Conservation (phyloP, 2,888 invertebrate genomes). For the Choreutis nemorana region DNA sequence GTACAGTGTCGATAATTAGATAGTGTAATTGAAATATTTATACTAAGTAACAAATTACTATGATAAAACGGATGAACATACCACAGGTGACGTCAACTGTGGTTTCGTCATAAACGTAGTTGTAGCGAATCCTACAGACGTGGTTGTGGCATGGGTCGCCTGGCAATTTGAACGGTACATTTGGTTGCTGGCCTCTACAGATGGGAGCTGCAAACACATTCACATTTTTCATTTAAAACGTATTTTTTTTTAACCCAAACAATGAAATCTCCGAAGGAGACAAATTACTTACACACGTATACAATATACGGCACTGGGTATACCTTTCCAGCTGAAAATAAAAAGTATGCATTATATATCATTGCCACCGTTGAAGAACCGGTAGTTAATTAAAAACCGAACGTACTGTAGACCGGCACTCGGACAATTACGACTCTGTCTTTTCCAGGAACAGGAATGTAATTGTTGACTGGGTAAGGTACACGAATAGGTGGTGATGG, state of each 20-base stretch:
- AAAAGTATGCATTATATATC: neutral
- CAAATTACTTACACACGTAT: conserved; percentile 33
- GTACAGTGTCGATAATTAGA: too few relatives aligned
- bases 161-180: conserved; percentile 28
- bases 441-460: conserved; percentile 30
- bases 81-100: conserved; percentile 15
- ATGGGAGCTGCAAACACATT: conserved; percentile 31
- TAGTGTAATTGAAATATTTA: neutral
- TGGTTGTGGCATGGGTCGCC: conserved; percentile 25
- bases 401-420: conserved; percentile 27
- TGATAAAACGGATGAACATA: conserved; percentile 11
- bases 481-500: conserved; percentile 29
- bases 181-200: conserved; percentile 26
- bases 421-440: conserved; percentile 30
- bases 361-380: neutral
- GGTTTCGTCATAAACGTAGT: conserved; percentile 39
- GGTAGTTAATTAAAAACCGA: neutral
- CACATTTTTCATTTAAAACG: neutral
- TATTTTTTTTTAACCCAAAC: neutral
- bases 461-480: conserved; percentile 27
- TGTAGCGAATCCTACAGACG: conserved; percentile 38
- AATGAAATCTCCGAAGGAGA: neutral
- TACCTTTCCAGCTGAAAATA: conserved; percentile 25
- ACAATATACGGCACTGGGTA: conserved; percentile 35
- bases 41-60: too few relatives aligned